phyloP scores from a whole-genome alignment of 2,797 vertebrate genomes.

The Gadopsis marmoratus region DNA sequence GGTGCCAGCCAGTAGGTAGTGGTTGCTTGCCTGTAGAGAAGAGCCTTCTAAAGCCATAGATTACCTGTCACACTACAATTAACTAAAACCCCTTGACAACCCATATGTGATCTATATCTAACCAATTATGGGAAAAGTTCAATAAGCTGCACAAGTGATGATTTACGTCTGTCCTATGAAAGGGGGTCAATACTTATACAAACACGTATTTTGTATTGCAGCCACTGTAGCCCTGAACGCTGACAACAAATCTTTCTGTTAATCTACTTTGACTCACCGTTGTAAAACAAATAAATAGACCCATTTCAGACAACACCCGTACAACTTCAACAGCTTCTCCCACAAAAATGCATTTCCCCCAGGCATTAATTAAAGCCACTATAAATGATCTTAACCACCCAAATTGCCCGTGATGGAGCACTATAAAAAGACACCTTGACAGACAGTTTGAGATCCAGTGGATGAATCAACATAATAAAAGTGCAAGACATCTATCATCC shows the following conservation, averaged over 20 bases:
- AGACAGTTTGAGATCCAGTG: conserved; percentile 62
- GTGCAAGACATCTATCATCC: conserved; percentile 72
- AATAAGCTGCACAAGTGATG: background rate
- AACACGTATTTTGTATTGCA: too few species aligned
- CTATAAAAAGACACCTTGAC: conserved; percentile 60
- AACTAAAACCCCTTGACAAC: background rate
- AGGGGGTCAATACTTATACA: too few species aligned
- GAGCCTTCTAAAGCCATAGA: background rate
- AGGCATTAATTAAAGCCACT: conserved; percentile 59
- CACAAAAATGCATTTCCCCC: conserved; percentile 41
- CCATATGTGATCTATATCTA: background rate
- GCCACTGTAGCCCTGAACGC: too few species aligned
- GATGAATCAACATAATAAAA: conserved; percentile 76
- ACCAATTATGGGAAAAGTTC: background rate
- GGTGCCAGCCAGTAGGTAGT: too few species aligned
- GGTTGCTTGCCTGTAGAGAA: too few species aligned
- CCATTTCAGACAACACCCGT: background rate
- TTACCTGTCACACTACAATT: background rate
- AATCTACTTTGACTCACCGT: background rate
- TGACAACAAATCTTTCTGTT: background rate
- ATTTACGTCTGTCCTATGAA: background rate
- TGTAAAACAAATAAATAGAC: background rate
- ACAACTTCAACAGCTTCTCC: conserved; percentile 28
- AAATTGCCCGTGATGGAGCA: conserved; percentile 49
- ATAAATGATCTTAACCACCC: conserved; percentile 45